phyloP scores from a whole-genome alignment of 2,888 invertebrate genomes.

The Chymomyza fuscimana region DNA sequence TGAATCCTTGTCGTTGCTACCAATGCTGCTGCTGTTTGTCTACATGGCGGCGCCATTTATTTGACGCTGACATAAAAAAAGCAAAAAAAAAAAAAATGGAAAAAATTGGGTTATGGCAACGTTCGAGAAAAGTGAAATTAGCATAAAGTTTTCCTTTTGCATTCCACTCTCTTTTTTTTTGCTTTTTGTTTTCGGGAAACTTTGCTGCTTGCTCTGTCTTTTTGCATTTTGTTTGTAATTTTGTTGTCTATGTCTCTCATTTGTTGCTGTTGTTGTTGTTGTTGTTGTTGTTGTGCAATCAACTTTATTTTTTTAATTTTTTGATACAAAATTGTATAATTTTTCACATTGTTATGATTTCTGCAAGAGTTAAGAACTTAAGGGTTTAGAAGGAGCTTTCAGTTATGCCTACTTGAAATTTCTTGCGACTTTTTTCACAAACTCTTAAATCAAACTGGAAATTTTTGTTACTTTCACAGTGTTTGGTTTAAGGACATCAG shows the following conservation, averaged over 20 bases:
- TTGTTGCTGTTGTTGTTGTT: conserved; percentile 19
- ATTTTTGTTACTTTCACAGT: no score
- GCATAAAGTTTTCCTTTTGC: conserved; percentile 59
- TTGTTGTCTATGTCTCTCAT: conserved; percentile 14
- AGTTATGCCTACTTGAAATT: not conserved
- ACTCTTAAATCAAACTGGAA: not conserved
- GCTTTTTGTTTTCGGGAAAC: conserved; percentile 21
- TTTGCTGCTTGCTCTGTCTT: conserved; percentile 43
- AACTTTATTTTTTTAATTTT: conserved; percentile 45
- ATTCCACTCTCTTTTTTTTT: conserved; percentile 42
- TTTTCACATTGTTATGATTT: conserved; percentile 6
- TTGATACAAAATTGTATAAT: conserved; percentile 31
- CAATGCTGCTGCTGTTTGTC: not conserved
- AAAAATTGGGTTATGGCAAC: conserved; percentile 64
- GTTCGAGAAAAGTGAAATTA: conserved; percentile 71
- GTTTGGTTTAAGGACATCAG: no score
- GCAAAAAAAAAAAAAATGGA: conserved; percentile 3
- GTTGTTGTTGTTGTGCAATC: conserved; percentile 32
- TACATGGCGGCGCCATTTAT: conserved; percentile 55
- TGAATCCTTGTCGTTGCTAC: conserved; percentile 31
- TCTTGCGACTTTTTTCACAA: not conserved
- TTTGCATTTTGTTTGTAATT: conserved; percentile 48
- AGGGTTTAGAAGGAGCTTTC: not conserved
- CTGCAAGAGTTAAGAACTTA: not conserved
- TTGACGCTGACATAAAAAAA: conserved; percentile 19